These are phyloP conservation scores for Perognathus longimembris DNA, from an alignment of 2,113 vertebrate species.

Conservation along the genomic window DNA sequence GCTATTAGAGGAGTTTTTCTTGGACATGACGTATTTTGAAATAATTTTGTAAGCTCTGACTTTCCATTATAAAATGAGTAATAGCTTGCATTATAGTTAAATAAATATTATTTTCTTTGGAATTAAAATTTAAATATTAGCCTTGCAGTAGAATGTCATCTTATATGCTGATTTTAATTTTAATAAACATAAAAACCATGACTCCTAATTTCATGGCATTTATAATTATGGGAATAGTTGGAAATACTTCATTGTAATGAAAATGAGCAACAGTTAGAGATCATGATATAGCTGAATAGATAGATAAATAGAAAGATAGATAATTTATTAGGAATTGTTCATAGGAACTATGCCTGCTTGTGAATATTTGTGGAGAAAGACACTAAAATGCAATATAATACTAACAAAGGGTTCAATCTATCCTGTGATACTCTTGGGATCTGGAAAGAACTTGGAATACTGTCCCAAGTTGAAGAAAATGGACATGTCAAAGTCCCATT, in stretches of 20 bases:
- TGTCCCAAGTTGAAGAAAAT: not conserved
- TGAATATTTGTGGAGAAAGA: not conserved
- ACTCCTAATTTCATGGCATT: not conserved
- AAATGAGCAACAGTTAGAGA: not conserved
- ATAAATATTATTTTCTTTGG: constrained; percentile 13
- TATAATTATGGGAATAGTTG: constrained; percentile 37
- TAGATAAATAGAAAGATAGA: not conserved
- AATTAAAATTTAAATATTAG: constrained; percentile 20
- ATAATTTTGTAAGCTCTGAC: not conserved
- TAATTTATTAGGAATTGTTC: not conserved
- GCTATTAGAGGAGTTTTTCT: not conserved
- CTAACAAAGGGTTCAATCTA: not conserved
- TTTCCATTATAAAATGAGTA: not conserved
- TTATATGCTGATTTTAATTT: constrained; percentile 13
- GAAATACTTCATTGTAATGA: constrained; percentile 3
- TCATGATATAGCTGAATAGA: not conserved
- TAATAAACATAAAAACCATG: constrained; percentile 28
- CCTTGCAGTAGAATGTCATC: not conserved
- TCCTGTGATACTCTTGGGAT: not conserved
- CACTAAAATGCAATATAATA: not conserved
- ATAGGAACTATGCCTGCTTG: not conserved
- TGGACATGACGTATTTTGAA: not conserved
- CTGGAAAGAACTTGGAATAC: not conserved
- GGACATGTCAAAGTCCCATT: not conserved
- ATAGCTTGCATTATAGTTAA: not conserved